Evolutionary conservation across 2,888 invertebrate genomes (phyloP).

Genomic region (Ectemnius cavifrons): DNA sequence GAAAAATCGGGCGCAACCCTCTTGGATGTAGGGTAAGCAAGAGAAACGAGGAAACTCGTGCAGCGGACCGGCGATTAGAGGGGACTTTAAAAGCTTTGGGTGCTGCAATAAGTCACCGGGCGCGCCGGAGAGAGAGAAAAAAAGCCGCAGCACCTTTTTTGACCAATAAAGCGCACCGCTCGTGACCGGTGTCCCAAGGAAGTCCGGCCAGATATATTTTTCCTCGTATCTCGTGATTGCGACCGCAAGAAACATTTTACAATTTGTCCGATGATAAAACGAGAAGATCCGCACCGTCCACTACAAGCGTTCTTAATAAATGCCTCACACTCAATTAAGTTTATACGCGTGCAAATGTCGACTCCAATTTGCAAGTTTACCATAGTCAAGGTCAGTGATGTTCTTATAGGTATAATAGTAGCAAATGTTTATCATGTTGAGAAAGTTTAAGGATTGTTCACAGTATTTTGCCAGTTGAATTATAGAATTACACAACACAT

Average conservation of each 20-base stretch:
- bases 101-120: slow-evolving; percentile 54
- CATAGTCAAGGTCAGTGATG: too few species aligned
- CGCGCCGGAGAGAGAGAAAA: slow-evolving; percentile 23
- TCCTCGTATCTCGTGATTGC: slow-evolving; percentile 33
- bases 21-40: slow-evolving; percentile 54
- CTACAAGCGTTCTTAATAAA: too few species aligned
- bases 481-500: too few species aligned
- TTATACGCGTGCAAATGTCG: too few species aligned
- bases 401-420: too few species aligned
- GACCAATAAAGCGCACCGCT: slow-evolving; percentile 61
- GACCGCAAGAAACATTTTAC: slow-evolving; percentile 37
- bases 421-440: too few species aligned
- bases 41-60: slow-evolving; percentile 56
- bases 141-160: slow-evolving; percentile 55
- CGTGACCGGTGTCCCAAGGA: slow-evolving; percentile 59
- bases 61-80: slow-evolving; percentile 58
- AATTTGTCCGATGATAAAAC: slow-evolving; percentile 27
- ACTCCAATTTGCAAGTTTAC: too few species aligned
- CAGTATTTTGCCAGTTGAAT: too few species aligned
- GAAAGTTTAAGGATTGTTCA: too few species aligned
- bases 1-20: slow-evolving; percentile 43
- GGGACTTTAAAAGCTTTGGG: slow-evolving; percentile 57
- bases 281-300: too few species aligned
- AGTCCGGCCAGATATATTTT: slow-evolving; percentile 33
- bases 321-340: too few species aligned